These are phyloP conservation scores for Melieria omissa DNA, from an alignment of 2,888 invertebrate species.

Conservation along the genomic window DNA sequence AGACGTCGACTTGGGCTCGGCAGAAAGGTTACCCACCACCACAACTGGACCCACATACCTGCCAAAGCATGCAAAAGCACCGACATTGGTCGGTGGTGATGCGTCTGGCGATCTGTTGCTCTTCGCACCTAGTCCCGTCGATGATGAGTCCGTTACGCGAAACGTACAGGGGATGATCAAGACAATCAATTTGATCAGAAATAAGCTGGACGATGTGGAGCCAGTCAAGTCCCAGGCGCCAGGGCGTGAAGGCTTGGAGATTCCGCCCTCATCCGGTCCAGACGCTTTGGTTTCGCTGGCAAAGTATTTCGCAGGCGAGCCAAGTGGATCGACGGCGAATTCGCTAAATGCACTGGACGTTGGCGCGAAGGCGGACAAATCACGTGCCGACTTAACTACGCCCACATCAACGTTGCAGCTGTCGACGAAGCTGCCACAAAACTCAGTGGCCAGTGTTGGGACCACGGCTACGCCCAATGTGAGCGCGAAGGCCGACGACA, in stretches of 20 bases:
- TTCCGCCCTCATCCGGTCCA: conserved; percentile 80
- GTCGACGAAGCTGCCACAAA: not conserved
- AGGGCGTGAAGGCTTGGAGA: conserved; percentile 73
- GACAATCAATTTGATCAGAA: conserved; percentile 73
- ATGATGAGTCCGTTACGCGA: conserved; percentile 69
- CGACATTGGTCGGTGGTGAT: conserved; percentile 30
- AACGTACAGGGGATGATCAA: conserved; percentile 78
- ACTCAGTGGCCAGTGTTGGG: conserved; percentile 43
- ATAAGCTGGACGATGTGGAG: conserved; percentile 67
- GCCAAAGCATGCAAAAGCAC: conserved; percentile 53
- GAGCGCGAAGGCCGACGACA: conserved; percentile 67
- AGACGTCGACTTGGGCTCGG: conserved; percentile 37
- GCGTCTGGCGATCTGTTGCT: conserved; percentile 51
- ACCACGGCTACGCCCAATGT: conserved; percentile 53
- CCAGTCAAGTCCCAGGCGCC: conserved; percentile 68
- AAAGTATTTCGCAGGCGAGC: conserved; percentile 77
- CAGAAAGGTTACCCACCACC: conserved; percentile 48
- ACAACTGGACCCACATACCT: conserved; percentile 61
- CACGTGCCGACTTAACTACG: not conserved
- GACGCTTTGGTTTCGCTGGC: conserved; percentile 82
- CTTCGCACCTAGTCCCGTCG: conserved; percentile 54
- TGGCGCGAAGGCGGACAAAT: conserved; percentile 1
- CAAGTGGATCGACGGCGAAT: conserved; percentile 59
- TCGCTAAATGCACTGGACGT: not conserved
- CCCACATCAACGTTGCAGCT: not conserved